Conservation (phyloP, 2,113 vertebrate species). For the Bettongia penicillata region DNA sequence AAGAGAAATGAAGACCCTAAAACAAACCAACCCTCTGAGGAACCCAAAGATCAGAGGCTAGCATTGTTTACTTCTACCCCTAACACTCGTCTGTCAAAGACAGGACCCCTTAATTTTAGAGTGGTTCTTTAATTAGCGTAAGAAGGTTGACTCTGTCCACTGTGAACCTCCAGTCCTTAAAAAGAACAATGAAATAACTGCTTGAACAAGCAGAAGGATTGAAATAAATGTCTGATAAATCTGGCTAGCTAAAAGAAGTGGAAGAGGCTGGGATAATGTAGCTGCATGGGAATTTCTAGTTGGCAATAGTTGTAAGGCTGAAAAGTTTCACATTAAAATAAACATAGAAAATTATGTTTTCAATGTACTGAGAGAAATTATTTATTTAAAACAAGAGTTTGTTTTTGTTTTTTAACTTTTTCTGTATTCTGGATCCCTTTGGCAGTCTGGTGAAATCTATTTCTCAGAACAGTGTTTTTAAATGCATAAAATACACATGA, state of each 20-base stretch:
- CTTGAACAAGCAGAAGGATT: not conserved
- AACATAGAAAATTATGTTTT: not conserved
- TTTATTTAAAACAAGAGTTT: not conserved
- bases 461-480: not conserved
- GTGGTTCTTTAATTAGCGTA: conserved; percentile 2
- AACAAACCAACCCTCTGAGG: not conserved
- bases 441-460: not conserved
- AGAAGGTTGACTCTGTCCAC: not conserved
- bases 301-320: not conserved
- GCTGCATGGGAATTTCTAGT: not conserved
- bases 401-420: not conserved
- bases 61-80: not conserved
- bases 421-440: not conserved
- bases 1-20: not conserved
- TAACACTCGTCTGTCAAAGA: conserved; percentile 7
- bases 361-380: not conserved
- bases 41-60: not conserved
- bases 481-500: not conserved
- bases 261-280: not conserved
- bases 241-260: not conserved
- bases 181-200: conserved; percentile 3
- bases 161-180: conserved; percentile 1
- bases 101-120: not conserved
- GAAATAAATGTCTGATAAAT: conserved; percentile 21
- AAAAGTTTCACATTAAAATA: not conserved